Evolutionary conservation across 2,113 vertebrate genomes (phyloP).

Genomic region (Tachuris rubrigastra): DNA sequence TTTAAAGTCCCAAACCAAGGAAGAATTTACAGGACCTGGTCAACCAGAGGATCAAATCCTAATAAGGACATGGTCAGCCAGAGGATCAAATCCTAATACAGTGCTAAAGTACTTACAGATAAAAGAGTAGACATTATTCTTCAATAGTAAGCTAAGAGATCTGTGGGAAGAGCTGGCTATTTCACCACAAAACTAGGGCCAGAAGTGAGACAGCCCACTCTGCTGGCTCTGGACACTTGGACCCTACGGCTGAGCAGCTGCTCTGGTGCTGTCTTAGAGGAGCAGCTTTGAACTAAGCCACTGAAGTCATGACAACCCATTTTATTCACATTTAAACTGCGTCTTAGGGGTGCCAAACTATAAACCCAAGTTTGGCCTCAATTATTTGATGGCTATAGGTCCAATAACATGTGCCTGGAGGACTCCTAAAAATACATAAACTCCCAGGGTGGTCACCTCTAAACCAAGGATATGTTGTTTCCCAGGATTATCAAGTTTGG

Average conservation of each 20-base stretch:
- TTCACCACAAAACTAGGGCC: background rate
- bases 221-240: background rate
- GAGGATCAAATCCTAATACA: background rate
- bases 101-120: background rate
- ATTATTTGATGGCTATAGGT: background rate
- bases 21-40: background rate
- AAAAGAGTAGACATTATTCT: background rate
- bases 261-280: background rate
- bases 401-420: background rate
- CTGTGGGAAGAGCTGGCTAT: background rate
- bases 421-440: background rate
- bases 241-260: background rate
- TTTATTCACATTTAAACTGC: background rate
- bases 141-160: background rate
- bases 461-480: slow-evolving; percentile 37
- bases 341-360: background rate
- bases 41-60: background rate
- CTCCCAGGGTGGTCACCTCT: background rate
- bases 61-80: background rate
- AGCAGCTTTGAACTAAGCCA: background rate
- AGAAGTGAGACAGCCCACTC: background rate
- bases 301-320: background rate
- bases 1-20: background rate
- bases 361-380: background rate
- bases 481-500: background rate